phyloP scores from a whole-genome alignment of 35 echinoderm and acorn worm genomes.

The Ophiothrix spiculata region DNA sequence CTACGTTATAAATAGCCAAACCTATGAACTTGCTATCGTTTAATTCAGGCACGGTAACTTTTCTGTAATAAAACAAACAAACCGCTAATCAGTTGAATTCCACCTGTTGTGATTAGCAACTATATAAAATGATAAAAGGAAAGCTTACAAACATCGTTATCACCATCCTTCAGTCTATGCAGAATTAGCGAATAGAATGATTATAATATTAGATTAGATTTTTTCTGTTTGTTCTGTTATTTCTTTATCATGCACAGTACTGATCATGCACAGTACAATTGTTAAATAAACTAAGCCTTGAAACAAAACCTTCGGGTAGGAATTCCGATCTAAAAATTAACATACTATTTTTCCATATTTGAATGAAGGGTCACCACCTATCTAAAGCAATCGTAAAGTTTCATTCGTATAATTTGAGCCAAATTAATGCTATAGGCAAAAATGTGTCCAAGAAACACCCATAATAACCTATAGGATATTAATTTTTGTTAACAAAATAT shows the following conservation, averaged over 20 bases:
- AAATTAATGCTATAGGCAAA: too few species aligned
- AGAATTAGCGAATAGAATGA: neutral
- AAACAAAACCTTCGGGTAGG: too few species aligned
- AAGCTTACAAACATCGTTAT: neutral
- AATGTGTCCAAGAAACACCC: too few species aligned
- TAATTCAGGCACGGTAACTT: constrained; percentile 36
- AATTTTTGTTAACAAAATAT: too few species aligned
- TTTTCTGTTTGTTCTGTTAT: neutral
- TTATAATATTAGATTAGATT: neutral
- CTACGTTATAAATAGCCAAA: constrained; percentile 53
- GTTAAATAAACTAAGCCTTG: too few species aligned
- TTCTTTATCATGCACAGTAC: neutral
- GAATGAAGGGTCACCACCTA: too few species aligned
- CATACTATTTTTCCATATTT: too few species aligned
- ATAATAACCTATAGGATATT: too few species aligned
- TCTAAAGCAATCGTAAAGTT: too few species aligned
- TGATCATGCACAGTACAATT: too few species aligned
- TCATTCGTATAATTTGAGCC: too few species aligned
- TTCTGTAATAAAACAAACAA: constrained; percentile 5
- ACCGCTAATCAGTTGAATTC: neutral
- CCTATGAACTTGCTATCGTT: constrained; percentile 54
- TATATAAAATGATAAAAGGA: neutral
- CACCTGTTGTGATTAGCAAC: neutral
- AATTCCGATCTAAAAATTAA: too few species aligned
- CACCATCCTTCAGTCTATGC: neutral